These are phyloP conservation scores for Mesodorylaimus sp. DNA, from an alignment of 2,888 invertebrate species.

Conservation along the genomic window DNA sequence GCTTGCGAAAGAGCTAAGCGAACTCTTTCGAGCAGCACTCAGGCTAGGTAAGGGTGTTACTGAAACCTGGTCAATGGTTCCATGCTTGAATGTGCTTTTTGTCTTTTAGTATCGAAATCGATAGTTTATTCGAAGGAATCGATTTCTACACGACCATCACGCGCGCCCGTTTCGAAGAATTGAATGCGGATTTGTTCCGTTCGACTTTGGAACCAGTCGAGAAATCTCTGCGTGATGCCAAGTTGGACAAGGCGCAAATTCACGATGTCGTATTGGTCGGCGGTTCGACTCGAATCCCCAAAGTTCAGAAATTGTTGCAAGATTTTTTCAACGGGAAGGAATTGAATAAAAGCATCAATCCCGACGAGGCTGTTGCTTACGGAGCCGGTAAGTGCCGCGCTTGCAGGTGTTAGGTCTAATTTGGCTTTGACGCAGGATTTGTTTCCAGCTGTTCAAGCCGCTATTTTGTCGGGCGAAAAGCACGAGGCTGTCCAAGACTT, in stretches of 20 bases:
- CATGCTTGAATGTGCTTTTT: too few species aligned
- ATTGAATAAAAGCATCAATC: slow-evolving; percentile 77
- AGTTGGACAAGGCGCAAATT: slow-evolving; percentile 71
- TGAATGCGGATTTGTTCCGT: slow-evolving; percentile 82
- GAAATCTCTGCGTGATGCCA: slow-evolving; percentile 81
- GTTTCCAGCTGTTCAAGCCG: slow-evolving; percentile 69
- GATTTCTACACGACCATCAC: slow-evolving; percentile 93
- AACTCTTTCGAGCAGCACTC: slow-evolving; percentile 38
- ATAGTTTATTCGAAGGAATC: slow-evolving; percentile 79
- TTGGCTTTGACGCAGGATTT: not conserved
- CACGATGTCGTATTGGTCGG: slow-evolving; percentile 54
- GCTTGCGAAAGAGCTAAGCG: slow-evolving; percentile 55
- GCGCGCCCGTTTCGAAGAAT: slow-evolving; percentile 84
- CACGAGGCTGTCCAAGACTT: slow-evolving; percentile 56
- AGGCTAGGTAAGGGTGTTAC: slow-evolving; percentile 5
- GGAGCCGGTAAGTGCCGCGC: slow-evolving; percentile 57
- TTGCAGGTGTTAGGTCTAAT: not conserved
- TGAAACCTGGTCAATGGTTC: too few species aligned
- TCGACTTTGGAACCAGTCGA: slow-evolving; percentile 88
- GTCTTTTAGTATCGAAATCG: slow-evolving; percentile 56
- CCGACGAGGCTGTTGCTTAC: slow-evolving; percentile 90
- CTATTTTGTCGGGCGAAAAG: slow-evolving; percentile 64
- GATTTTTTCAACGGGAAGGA: slow-evolving; percentile 72
- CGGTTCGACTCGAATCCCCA: slow-evolving; percentile 90
- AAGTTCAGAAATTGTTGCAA: slow-evolving; percentile 85